Evolutionary conservation across 1,140 invertebrate genomes (phyloP), one percentile per base, ranked within the genome.

Genomic region (Lepidurus arcticus): DNA sequence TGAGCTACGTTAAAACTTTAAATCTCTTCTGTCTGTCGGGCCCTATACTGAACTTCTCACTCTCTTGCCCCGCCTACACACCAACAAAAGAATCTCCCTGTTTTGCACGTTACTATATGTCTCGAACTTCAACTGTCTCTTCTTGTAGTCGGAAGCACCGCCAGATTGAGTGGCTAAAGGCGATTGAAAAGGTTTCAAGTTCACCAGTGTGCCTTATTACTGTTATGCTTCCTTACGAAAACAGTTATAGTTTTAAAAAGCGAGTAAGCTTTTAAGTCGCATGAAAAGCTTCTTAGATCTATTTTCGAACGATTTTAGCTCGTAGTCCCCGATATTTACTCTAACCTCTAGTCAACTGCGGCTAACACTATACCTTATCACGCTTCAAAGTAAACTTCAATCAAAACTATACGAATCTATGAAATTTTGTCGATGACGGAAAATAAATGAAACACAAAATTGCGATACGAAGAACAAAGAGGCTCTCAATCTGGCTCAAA

Each of bases 401-500:
- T n/a, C 53, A 65, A 16, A 65, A n/a, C 21, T n/a, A n/a, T 65
- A n/a, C 6, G 21, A 65, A 65, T n/a, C 16, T n/a, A 16, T 65
- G 21, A 13, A 13, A 65, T 65, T 21, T 21, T 65, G 53, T 65
- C 53, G 21, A 65, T 65, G 53, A n/a, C 16, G 21, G 53, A 9
- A 9, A 65, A 65, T 34, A 34, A 65, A 65, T 65, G 21, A 65
- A 65, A 65, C 7, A 21, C 16, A 65, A 65, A 13, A 16, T 65
- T 21, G 21, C 16, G 8, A 65, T 65, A 21, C 53, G 16, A 65
- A 65, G 21, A 13, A 65, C 53, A 65, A 13, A 65, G 34, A n/a
- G 53, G 21, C 53, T 65, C 53, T 65, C 53, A 65, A 65, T 65
- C 53, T 65, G 53, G 53, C 53, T 65, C 53, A 65, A 65, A 65